Evolutionary conservation across 2,888 invertebrate genomes (phyloP), one percentile per base, ranked within the genome.

Genomic region (Pristionchus fissidentatus): DNA sequence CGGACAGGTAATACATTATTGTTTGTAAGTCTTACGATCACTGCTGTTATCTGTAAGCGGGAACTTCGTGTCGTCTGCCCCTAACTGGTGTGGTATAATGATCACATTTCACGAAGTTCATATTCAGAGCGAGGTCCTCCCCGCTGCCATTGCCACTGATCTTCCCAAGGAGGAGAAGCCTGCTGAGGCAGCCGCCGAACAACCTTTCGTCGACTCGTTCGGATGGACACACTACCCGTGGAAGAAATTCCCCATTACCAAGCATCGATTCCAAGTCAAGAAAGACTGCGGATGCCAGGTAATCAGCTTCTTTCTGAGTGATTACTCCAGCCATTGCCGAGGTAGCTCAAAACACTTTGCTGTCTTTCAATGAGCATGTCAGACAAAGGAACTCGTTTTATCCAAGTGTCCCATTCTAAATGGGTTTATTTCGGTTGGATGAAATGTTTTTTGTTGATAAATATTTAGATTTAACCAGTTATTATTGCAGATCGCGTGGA

Each of bases 211-310:
- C 3, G 78, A 78, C 38, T 52, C 19, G 22, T 46, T 78, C 38
- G 78, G 78, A 78, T 78, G 78, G 78, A 78, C 55, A 3, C 78
- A 78, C 35, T 78, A 55, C 55, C 55, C 78, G 10, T 78, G 78
- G 78, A 78, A 78, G 57, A 52, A 78, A n/a, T 78, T 55, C 38
- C 52, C 52, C 55, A 78, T 78, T 26, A 22, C 35, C 35, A 78
- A 78, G 41, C 29, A 7, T 35, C 46, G 78, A 35, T 78, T 29
- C 38, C 15, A 32, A 1, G 13, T 55, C n/a, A 41, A 52, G 8
- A 78, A 55, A 15, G 41, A 78, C 10, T 78, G 78, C 78, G 78
- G 78, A 26, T 78, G 78, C 57, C 7, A 78, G 57, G 78, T 78
- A 10, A n/a, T n/a, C n/a, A n/a, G n/a, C n/a, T n/a, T n/a, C n/a